Percentiles rank a stretch among this genome's conserved stretches.
phyloP scores from a whole-genome alignment of 2,113 vertebrate genomes.

The Myotis lucifugus region DNA sequence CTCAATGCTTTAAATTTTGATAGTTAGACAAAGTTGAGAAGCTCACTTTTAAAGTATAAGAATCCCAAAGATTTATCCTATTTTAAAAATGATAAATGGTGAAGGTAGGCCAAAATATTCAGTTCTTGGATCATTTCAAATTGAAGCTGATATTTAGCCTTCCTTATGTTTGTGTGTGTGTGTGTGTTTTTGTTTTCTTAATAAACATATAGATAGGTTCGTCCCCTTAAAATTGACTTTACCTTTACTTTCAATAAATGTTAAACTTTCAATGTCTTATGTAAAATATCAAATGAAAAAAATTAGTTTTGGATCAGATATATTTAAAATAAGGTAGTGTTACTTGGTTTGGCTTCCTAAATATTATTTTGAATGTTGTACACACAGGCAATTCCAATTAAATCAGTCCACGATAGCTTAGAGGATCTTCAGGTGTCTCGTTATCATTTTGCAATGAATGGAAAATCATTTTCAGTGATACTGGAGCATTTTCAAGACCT shows the following conservation, averaged over 20 bases:
- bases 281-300: constrained; percentile 33
- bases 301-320: not conserved
- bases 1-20: constrained; percentile 23
- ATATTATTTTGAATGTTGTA: constrained; percentile 12
- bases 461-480: constrained; percentile 96
- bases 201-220: not conserved
- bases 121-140: constrained; percentile 25
- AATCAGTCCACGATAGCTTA: constrained; percentile 88
- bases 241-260: constrained; percentile 14
- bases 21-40: constrained; percentile 22
- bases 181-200: not conserved
- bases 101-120: not conserved
- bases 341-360: not conserved
- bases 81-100: constrained; percentile 29
- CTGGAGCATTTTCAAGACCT: constrained; percentile 96
- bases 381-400: constrained; percentile 90
- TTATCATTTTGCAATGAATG: constrained; percentile 98
- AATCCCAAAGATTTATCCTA: not conserved
- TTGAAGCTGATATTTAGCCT: constrained; percentile 16
- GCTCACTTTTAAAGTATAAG: not conserved
- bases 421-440: constrained; percentile 87
- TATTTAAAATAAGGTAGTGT: not conserved
- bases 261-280: not conserved
- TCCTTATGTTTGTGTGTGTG: not conserved
- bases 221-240: constrained; percentile 24